Percentiles rank a stretch among this genome's conserved stretches.
Evolutionary conservation across 2,113 vertebrate genomes (phyloP).

Genomic region (Phylloscopus trochiloides): DNA sequence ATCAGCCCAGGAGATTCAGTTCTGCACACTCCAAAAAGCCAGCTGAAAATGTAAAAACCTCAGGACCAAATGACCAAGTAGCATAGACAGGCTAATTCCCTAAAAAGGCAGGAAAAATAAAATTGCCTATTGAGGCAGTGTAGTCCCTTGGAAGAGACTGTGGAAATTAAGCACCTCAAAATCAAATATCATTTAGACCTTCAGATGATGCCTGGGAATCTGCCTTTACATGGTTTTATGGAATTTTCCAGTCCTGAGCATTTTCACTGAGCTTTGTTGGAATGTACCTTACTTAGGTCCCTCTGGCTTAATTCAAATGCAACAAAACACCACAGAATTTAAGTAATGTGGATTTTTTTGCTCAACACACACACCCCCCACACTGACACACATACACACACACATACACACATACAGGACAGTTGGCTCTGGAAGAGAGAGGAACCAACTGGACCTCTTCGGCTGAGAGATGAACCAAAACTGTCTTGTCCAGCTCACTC

Average conservation of each 20-base stretch:
- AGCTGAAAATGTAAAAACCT: slow-evolving; percentile 8
- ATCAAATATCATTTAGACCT: background rate
- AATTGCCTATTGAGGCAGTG: background rate
- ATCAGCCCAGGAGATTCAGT: slow-evolving; percentile 18
- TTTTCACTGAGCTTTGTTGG: slow-evolving; percentile 22
- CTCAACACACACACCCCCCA: background rate
- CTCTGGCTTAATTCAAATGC: background rate
- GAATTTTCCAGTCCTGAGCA: slow-evolving; percentile 30
- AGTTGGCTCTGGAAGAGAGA: slow-evolving; percentile 58
- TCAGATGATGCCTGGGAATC: background rate
- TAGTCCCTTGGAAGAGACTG: background rate
- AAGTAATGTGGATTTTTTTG: background rate
- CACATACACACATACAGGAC: background rate
- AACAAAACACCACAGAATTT: background rate
- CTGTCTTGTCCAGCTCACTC: background rate
- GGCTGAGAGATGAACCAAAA: slow-evolving; percentile 35
- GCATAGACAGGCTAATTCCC: background rate
- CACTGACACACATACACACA: background rate
- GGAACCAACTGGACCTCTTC: slow-evolving; percentile 23
- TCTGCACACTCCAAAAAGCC: slow-evolving; percentile 36
- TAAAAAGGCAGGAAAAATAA: background rate
- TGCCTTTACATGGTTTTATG: background rate
- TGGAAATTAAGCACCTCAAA: slow-evolving; percentile 18
- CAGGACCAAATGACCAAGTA: slow-evolving; percentile 8
- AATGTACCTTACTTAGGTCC: background rate